Conservation (phyloP, 2,888 invertebrate species). For the Norana najaformis region DNA sequence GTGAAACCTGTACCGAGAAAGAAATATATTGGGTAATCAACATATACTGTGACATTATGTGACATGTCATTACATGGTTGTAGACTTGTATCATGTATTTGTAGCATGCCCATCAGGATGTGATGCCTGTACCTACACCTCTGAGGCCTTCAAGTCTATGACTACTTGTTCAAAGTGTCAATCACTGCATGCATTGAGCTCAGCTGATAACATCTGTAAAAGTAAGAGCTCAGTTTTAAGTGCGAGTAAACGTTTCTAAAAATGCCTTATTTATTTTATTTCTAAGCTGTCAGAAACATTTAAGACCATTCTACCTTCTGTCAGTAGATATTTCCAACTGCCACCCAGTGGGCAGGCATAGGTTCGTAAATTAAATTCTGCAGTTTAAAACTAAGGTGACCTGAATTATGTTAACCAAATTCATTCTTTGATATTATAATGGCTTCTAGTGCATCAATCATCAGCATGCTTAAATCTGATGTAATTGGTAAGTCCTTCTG, state of each 20-base stretch:
- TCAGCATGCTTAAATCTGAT: too few relatives aligned
- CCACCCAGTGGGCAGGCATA: too few relatives aligned
- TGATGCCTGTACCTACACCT: conserved; percentile 27
- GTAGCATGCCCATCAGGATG: conserved; percentile 34
- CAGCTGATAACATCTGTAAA: conserved; percentile 1
- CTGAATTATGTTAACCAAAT: too few relatives aligned
- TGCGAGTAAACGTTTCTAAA: neutral
- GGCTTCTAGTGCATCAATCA: too few relatives aligned
- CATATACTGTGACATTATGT: neutral
- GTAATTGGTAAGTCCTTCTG: neutral
- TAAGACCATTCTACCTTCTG: too few relatives aligned
- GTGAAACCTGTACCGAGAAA: neutral
- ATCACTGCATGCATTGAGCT: neutral
- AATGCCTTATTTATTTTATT: too few relatives aligned
- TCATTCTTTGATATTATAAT: too few relatives aligned
- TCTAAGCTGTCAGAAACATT: too few relatives aligned
- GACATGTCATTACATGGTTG: neutral
- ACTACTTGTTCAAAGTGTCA: conserved; percentile 29
- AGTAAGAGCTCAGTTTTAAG: neutral
- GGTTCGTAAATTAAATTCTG: too few relatives aligned
- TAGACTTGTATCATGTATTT: neutral
- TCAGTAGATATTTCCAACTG: too few relatives aligned
- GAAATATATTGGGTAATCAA: neutral
- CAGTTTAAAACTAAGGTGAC: too few relatives aligned
- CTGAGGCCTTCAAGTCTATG: conserved; percentile 17